Evolutionary conservation across 2,888 invertebrate species (phyloP).

Genomic region (Lasioglossum vierecki): DNA sequence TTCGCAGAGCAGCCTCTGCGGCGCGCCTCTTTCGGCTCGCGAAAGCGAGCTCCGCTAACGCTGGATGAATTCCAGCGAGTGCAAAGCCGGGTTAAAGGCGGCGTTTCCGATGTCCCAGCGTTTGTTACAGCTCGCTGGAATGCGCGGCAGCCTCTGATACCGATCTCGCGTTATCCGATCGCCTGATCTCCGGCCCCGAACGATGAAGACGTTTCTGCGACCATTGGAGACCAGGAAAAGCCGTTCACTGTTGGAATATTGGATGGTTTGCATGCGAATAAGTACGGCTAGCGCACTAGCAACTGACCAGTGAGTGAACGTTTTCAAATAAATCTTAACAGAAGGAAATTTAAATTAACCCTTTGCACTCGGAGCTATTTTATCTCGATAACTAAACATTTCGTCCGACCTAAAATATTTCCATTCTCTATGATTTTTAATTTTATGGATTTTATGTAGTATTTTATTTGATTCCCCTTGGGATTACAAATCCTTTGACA

Average conservation of each 20-base stretch:
- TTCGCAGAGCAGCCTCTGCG: constrained; percentile 29
- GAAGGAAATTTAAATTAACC: no score
- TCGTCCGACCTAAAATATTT: no score
- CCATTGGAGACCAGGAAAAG: background rate
- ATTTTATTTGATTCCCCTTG: no score
- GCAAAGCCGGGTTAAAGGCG: constrained; percentile 61
- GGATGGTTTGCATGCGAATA: background rate
- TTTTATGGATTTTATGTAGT: no score
- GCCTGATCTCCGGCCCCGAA: constrained; percentile 45
- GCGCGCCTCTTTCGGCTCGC: constrained; percentile 42
- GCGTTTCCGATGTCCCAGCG: constrained; percentile 53
- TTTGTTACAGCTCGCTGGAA: constrained; percentile 64
- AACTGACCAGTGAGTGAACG: no score
- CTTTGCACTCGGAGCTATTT: no score
- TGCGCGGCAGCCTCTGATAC: constrained; percentile 62
- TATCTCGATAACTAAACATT: no score
- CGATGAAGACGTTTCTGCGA: constrained; percentile 51
- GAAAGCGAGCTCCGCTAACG: constrained; percentile 24
- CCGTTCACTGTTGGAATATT: background rate
- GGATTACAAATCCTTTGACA: no score
- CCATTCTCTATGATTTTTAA: no score
- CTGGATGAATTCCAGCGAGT: constrained; percentile 63
- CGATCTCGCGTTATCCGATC: constrained; percentile 60
- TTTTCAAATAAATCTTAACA: no score
- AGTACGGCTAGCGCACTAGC: no score